Evolutionary conservation across 2,888 invertebrate species (phyloP), one percentile per base, ranked within the genome.

Genomic region (Torymus aiolomorphi): DNA sequence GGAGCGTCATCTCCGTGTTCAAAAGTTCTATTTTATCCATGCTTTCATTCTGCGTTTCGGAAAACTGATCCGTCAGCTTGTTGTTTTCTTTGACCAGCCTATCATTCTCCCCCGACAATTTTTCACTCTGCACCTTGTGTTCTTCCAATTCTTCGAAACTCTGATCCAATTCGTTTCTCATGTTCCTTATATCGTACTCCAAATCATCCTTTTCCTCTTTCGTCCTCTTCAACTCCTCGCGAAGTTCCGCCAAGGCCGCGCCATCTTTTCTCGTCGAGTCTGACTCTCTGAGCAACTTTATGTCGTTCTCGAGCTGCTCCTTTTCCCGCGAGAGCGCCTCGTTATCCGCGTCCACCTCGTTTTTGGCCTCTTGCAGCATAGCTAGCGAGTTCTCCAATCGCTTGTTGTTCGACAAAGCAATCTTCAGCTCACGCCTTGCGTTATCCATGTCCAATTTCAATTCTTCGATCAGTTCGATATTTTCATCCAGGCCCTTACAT

Each of bases 151-250:
- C 82, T n/a, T 80, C 83, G 0, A 92, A 87, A 2, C 89, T 91
- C 66, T 90, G 90, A 51, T 91, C 89, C 11, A 94, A 89, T 83
- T 93, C 92, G 65, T 91, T 91, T 84, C 93, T 92, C 85, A 93
- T 91, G 74, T 92, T 92, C 66, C 91, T 89, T 67, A 94, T 92
- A 89, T 94, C 93, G 67, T 92, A 92, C 86, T 94, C 93, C 85
- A 94, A 91, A 10, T 92, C 92, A 83, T 92, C 92, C 84, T 93
- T 94, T 70, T 95, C 95, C 66, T 83, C 82, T 20, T 76, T 83
- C 0, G 81, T 81, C 2, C 24, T 73, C 2, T 86, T 84, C 12
- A 89, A 74, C 24, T 85, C 85, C 20, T 85, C 83, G 1, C 84
- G 82, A 5, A 89, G 82, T 20, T 88, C 82, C 0, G 83, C 80